A percentile compares a stretch with the other conserved stretches of the same genome.
phyloP scores from a whole-genome alignment of 1,140 invertebrate species.

The Ridgeia piscesae region DNA sequence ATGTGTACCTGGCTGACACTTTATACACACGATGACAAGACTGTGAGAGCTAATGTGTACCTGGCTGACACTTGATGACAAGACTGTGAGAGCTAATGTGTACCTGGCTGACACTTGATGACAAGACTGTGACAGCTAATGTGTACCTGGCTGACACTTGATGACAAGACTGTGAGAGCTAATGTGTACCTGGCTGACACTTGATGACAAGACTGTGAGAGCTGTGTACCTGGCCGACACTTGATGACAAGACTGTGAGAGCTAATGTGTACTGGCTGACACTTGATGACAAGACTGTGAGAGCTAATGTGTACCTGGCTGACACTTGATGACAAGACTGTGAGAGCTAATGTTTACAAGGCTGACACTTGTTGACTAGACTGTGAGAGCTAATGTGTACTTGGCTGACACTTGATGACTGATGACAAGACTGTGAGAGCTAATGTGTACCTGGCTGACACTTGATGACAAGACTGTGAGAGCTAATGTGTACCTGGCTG shows the following conservation, averaged over 20 bases:
- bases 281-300: conserved; percentile 7
- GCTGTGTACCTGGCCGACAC: conserved; percentile 68
- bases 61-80: conserved; percentile 78
- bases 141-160: conserved; percentile 69
- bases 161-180: conserved; percentile 81
- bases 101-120: no score
- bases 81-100: no score
- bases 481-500: no score
- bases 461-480: conserved; percentile 76
- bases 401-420: conserved; percentile 74
- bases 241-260: conserved; percentile 77
- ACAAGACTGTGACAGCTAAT: conserved; percentile 5
- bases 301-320: conserved; percentile 62
- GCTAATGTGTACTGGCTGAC: no score
- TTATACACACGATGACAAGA: conserved; percentile 69
- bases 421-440: background rate
- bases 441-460: conserved; percentile 68
- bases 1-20: conserved; percentile 69
- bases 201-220: background rate
- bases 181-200: no score
- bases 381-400: conserved; percentile 44
- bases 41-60: conserved; percentile 44
- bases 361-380: no score
- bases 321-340: conserved; percentile 79
- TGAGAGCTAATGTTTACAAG: no score